phyloP scores from a whole-genome alignment of 1,140 invertebrate genomes.

The Parapsyche elsis region DNA sequence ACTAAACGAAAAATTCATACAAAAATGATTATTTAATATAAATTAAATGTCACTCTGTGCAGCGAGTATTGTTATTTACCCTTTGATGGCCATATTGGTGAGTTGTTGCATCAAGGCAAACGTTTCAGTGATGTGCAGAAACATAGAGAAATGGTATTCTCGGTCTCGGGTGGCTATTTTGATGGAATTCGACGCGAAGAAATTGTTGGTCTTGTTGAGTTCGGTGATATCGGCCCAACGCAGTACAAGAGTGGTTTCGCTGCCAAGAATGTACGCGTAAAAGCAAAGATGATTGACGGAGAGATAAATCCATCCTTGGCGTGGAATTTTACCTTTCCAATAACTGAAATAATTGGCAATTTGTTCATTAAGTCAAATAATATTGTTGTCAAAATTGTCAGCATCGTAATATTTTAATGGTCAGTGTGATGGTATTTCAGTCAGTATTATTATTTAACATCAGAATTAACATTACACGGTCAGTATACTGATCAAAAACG shows the following conservation, averaged over 20 bases:
- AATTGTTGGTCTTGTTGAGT: conserved; percentile 79
- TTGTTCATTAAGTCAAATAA: too few relatives aligned
- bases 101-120: conserved; percentile 94
- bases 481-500: too few relatives aligned
- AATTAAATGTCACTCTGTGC: too few relatives aligned
- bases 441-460: neutral
- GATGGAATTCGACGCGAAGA: conserved; percentile 89
- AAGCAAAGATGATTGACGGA: conserved; percentile 97
- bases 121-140: conserved; percentile 89
- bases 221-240: conserved; percentile 84
- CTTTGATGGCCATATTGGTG: conserved; percentile 96
- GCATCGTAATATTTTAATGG: neutral
- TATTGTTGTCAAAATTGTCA: neutral
- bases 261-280: conserved; percentile 93
- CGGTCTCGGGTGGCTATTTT: conserved; percentile 84
- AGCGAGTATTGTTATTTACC: conserved; percentile 67
- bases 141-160: conserved; percentile 90
- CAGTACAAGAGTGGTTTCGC: conserved; percentile 88
- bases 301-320: conserved; percentile 96
- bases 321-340: conserved; percentile 90
- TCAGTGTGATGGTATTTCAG: too few relatives aligned
- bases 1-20: conserved; percentile 61
- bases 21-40: neutral
- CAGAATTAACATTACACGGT: neutral
- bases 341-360: too few relatives aligned